phyloP scores from a whole-genome alignment of 2,797 vertebrate species.

The Myripristis jacobus region DNA sequence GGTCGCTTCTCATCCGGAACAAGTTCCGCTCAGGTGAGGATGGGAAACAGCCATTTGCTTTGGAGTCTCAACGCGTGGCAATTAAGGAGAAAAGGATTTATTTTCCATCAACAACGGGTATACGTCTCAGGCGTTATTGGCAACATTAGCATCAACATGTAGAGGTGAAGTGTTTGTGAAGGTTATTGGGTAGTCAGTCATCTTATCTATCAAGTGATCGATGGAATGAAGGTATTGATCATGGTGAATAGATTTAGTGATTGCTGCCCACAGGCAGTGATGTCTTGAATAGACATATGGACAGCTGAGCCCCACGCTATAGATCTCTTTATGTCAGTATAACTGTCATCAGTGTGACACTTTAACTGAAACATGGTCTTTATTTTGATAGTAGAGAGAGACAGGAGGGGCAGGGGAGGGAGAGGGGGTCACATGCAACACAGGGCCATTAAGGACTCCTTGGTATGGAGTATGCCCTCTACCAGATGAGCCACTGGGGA shows the following conservation, averaged over 20 bases:
- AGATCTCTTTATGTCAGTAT: slow-evolving; percentile 17
- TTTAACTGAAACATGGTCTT: not conserved
- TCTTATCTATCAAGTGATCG: slow-evolving; percentile 41
- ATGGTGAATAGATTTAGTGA: slow-evolving; percentile 47
- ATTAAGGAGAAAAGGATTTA: slow-evolving; percentile 24
- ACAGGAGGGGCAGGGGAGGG: too few species aligned
- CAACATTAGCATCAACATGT: slow-evolving; percentile 41
- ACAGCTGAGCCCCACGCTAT: slow-evolving; percentile 13
- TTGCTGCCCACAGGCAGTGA: slow-evolving; percentile 27
- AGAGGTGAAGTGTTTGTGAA: slow-evolving; percentile 38
- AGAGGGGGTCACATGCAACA: too few species aligned
- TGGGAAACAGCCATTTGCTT: not conserved
- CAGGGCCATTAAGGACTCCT: too few species aligned
- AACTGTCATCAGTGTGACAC: not conserved
- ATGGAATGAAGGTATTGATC: slow-evolving; percentile 45
- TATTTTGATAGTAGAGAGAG: too few species aligned
- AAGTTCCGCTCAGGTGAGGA: slow-evolving; percentile 94
- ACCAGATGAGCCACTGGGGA: too few species aligned
- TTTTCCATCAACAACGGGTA: slow-evolving; percentile 24
- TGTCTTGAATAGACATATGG: slow-evolving; percentile 22
- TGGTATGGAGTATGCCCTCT: too few species aligned
- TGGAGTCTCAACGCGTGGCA: not conserved
- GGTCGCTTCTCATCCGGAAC: slow-evolving; percentile 92
- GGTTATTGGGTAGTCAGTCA: slow-evolving; percentile 47
- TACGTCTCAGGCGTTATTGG: slow-evolving; percentile 34